Evolutionary conservation across 2,797 vertebrate species (phyloP).

Genomic region (Potorous gilbertii): DNA sequence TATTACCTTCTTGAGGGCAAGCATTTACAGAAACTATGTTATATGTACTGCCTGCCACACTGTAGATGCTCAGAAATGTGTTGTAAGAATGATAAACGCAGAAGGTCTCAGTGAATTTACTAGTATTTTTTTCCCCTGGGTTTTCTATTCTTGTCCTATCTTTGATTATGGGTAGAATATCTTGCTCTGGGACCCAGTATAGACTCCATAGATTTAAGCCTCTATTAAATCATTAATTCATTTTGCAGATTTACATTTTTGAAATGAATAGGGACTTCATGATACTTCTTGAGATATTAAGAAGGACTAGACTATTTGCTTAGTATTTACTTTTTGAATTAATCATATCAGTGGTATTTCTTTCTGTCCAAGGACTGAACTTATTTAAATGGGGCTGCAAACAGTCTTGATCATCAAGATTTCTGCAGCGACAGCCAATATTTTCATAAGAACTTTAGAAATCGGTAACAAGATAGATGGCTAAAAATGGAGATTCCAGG

Average conservation of each 20-base stretch:
- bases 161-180: conserved; percentile 18
- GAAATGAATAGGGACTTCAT: conserved; percentile 41
- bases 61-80: background rate
- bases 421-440: background rate
- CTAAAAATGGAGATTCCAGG: background rate
- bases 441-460: conserved; percentile 20
- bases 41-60: too few relatives aligned
- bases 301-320: conserved; percentile 61
- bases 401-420: conserved; percentile 12
- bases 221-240: conserved; percentile 40
- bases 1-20: background rate
- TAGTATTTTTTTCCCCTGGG: conserved; percentile 27
- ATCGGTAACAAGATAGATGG: background rate
- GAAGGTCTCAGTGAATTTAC: background rate
- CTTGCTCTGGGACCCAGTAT: conserved; percentile 58
- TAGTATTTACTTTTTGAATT: conserved; percentile 66
- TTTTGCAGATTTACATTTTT: conserved; percentile 58
- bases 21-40: background rate
- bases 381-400: conserved; percentile 6
- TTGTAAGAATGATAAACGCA: background rate
- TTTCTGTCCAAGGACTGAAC: background rate
- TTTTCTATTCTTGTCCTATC: conserved; percentile 29
- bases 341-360: conserved; percentile 43
- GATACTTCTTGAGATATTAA: conserved; percentile 45
- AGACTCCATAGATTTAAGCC: conserved; percentile 56